Evolutionary conservation across 2,888 invertebrate species (phyloP), one percentile per base, ranked within the genome.

Genomic region (Spodoptera picta): DNA sequence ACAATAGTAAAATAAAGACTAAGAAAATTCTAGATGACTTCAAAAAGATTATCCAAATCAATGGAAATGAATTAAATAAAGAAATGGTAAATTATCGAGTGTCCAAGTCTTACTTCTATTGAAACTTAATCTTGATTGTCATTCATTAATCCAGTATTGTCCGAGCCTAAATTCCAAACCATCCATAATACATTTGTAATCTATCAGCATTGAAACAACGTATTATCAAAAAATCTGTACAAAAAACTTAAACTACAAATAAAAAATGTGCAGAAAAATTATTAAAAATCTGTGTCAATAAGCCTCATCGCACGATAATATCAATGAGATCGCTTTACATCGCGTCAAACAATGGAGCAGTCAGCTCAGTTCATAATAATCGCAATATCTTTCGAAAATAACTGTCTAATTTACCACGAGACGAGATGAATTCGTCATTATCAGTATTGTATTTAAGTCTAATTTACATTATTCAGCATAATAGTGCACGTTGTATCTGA

Each of bases 261-360:
- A 83, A 19, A 83, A 19, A 19, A 77, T 86, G 83, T 87, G 86
- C 82, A 84, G 75, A 70, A 80, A 83, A 84, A 81, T 79, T 79
- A 19, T 50, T 73, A 78, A 80, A 82, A 75, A 65, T 53, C 59
- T 75, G 82, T 82, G 80, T 85, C 82, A 85, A 82, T 83, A 86
- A 91, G 92, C 92, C 91, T 92, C 92, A 86, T 88, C 84, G 89
- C 87, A 86, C 81, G 83, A 84, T 83, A 85, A 87, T 83, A 87
- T 87, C 90, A 88, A 85, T 91, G 92, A 92, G 92, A 92, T 92
- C 92, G 87, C 85, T 73, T 62, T 60, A 75, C 66, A 68, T 80
- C 78, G 78, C 74, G 74, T 66, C 68, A 62, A 77, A 77, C 77
- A 73, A 64, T 73, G 64, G 58, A 77, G 60, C 75, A 65, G 53